Conservation (phyloP, 2,888 invertebrate genomes). For the Monochamus alternatus region DNA sequence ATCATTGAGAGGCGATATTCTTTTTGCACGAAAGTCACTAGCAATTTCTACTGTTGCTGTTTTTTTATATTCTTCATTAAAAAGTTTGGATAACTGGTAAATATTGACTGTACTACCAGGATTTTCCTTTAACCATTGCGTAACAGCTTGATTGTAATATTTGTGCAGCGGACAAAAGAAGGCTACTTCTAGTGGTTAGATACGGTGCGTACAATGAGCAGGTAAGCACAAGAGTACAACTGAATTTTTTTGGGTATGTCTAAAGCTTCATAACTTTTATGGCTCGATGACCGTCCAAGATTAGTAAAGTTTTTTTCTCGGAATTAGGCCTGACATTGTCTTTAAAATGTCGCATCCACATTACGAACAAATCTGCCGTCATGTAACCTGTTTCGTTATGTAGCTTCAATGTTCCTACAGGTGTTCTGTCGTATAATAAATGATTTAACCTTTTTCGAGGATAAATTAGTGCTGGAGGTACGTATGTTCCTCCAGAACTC, state of each 20-base stretch:
- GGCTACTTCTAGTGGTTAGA: constrained; percentile 35
- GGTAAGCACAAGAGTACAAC: background rate
- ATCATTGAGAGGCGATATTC: background rate
- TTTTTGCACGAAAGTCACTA: background rate
- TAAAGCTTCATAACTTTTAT: background rate
- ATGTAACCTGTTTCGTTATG: background rate
- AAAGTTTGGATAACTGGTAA: constrained; percentile 24
- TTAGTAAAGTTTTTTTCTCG: no score
- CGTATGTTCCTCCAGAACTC: background rate
- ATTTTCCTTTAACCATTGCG: constrained; percentile 37
- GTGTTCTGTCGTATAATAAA: background rate
- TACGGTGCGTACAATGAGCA: constrained; percentile 1
- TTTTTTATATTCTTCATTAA: constrained; percentile 30
- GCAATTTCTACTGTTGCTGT: constrained; percentile 17
- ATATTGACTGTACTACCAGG: constrained; percentile 27
- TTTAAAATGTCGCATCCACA: no score
- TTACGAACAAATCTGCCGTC: no score
- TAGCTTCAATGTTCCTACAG: background rate
- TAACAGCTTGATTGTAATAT: constrained; percentile 8
- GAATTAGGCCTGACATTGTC: no score
- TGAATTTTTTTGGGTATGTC: background rate
- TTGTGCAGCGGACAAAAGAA: constrained; percentile 33
- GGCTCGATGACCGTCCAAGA: no score
- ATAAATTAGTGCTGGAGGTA: no score
- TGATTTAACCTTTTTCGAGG: no score